A percentile compares a stretch with the other conserved stretches of the same genome.
Evolutionary conservation across 2,113 vertebrate species (phyloP).

Genomic region (Meleagris gallopavo): DNA sequence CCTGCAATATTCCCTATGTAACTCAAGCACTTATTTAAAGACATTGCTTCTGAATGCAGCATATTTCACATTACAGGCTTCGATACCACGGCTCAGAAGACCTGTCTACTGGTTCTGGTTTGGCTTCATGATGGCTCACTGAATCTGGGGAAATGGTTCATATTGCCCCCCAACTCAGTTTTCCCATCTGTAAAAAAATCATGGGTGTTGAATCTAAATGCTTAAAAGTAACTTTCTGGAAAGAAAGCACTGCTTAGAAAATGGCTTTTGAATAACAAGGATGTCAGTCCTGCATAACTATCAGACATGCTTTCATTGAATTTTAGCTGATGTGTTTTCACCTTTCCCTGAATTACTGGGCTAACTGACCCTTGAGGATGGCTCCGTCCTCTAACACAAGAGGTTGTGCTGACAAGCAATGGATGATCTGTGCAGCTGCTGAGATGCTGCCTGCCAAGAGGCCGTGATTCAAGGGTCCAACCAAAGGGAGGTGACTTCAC

Average conservation of each 20-base stretch:
- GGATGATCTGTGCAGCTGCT: neutral
- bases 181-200: neutral
- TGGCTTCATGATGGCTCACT: neutral
- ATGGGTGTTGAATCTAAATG: neutral
- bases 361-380: neutral
- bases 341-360: neutral
- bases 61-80: neutral
- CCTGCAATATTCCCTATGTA: neutral
- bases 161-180: neutral
- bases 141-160: neutral
- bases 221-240: neutral
- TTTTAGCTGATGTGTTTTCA: neutral
- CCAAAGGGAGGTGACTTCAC: neutral
- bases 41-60: neutral
- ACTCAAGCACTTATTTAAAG: neutral
- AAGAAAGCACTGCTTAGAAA: neutral
- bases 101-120: neutral
- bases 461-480: neutral
- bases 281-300: neutral
- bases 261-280: neutral
- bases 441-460: neutral
- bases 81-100: neutral
- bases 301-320: too few species aligned
- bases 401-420: neutral
- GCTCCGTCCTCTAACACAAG: neutral